Evolutionary conservation across 2,888 invertebrate species (phyloP).

Genomic region (Polylopha cassiicola): DNA sequence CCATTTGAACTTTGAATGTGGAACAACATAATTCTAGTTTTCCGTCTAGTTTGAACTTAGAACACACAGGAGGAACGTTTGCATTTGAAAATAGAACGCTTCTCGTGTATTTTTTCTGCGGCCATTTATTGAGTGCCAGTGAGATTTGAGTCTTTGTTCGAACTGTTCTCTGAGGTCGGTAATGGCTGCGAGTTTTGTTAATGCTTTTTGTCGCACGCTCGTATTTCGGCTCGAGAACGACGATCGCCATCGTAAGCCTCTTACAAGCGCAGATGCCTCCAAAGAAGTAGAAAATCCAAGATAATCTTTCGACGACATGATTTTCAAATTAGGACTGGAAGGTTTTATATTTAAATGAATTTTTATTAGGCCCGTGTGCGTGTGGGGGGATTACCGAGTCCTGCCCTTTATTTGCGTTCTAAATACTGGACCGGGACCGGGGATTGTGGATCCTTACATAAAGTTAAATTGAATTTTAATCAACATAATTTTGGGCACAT

Average conservation of each 20-base stretch:
- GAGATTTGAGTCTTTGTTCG: constrained; percentile 15
- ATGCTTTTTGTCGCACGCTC: no score
- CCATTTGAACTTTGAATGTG: constrained; percentile 22
- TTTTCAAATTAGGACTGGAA: constrained; percentile 56
- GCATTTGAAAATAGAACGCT: constrained; percentile 22
- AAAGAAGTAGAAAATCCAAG: constrained; percentile 59
- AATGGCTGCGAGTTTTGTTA: no score
- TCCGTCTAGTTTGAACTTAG: constrained; percentile 20
- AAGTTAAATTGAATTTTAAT: constrained; percentile 4
- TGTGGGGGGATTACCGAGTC: constrained; percentile 15
- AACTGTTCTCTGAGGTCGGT: no score
- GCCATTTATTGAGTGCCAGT: constrained; percentile 18
- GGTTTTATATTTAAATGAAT: constrained; percentile 55
- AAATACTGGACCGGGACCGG: constrained; percentile 10
- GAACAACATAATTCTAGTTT: constrained; percentile 22
- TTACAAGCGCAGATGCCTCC: constrained; percentile 39
- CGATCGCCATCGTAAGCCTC: constrained; percentile 50
- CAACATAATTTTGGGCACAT: no score
- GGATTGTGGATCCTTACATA: neutral
- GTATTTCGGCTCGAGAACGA: constrained; percentile 19
- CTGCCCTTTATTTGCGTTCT: constrained; percentile 10
- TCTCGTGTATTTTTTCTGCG: constrained; percentile 17
- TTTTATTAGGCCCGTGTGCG: constrained; percentile 21
- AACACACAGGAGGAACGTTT: constrained; percentile 22
- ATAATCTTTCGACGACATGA: constrained; percentile 64